Conservation (phyloP, 2,797 vertebrate species). For the Eidolon dupreanum region DNA sequence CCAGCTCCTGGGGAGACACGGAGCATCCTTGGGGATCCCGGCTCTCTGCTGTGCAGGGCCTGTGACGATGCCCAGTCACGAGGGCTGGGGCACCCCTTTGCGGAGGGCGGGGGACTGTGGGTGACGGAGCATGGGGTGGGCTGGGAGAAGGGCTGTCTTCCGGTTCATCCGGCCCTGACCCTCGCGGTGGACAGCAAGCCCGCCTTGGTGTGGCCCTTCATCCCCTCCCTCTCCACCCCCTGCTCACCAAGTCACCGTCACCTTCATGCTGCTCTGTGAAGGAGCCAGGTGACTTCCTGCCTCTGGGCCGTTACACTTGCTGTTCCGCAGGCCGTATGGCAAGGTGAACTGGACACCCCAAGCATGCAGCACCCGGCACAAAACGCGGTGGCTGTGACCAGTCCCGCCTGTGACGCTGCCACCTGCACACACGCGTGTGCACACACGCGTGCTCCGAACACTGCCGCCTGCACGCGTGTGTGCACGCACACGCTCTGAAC, state of each 20-base stretch:
- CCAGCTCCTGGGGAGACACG: not conserved
- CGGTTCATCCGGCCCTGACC: no score
- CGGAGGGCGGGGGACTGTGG: rapidly evolving
- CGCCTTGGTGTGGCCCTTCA: rapidly evolving
- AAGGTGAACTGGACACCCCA: rapidly evolving
- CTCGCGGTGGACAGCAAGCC: not conserved
- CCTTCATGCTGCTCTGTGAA: not conserved
- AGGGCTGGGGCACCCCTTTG: not conserved
- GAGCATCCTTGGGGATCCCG: rapidly evolving
- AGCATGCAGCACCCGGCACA: not conserved
- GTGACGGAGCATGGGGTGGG: rapidly evolving
- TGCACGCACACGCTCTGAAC: no score
- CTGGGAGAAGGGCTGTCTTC: not conserved
- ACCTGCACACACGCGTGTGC: rapidly evolving
- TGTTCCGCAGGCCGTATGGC: no score
- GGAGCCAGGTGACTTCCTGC: not conserved
- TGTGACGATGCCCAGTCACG: rapidly evolving
- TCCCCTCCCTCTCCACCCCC: no score
- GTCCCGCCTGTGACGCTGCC: not conserved
- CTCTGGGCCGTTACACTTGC: not conserved
- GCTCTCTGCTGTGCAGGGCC: not conserved
- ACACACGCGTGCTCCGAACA: no score
- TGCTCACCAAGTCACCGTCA: no score
- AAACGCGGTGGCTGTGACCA: no score
- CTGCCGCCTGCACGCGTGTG: no score